Conservation (phyloP, 2,797 vertebrate genomes). For the Aulostomus chinensis region DNA sequence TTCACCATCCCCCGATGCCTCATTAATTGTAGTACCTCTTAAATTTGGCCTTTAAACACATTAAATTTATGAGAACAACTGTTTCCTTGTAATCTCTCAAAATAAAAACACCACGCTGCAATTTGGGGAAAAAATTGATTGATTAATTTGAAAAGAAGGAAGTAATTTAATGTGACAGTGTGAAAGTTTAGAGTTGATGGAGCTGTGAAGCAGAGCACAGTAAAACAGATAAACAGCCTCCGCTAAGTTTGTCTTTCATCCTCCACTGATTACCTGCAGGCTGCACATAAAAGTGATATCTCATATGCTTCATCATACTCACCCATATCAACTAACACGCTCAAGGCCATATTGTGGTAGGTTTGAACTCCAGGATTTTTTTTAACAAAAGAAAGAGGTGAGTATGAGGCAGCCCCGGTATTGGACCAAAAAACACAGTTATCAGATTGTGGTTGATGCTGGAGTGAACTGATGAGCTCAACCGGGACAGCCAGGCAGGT, state of each 20-base stretch:
- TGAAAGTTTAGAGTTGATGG: no score
- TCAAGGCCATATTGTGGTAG: conserved; percentile 3
- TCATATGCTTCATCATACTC: conserved; percentile 21
- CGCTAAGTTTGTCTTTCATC: conserved; percentile 27
- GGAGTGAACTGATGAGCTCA: no score
- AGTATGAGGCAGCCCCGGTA: conserved; percentile 6
- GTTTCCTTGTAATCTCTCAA: no score
- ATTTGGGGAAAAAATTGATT: no score
- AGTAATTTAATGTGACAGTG: neutral
- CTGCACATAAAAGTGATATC: conserved; percentile 29
- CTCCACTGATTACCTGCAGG: conserved; percentile 45
- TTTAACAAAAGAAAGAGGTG: conserved; percentile 11
- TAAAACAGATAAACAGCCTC: no score
- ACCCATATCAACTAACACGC: conserved; percentile 22
- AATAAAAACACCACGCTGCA: no score
- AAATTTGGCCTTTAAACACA: conserved; percentile 40
- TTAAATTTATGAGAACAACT: conserved; percentile 13
- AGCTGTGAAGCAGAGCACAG: no score
- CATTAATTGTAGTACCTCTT: conserved; percentile 48
- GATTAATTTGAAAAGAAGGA: no score
- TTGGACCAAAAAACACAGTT: no score
- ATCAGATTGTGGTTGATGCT: no score
- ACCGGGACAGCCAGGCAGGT: no score
- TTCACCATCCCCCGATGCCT: conserved; percentile 28
- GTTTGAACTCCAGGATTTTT: conserved; percentile 14